A percentile compares a stretch with the other conserved stretches of the same genome.
Conservation (phyloP, 2,888 invertebrate species). For the Polia nebulosa region DNA sequence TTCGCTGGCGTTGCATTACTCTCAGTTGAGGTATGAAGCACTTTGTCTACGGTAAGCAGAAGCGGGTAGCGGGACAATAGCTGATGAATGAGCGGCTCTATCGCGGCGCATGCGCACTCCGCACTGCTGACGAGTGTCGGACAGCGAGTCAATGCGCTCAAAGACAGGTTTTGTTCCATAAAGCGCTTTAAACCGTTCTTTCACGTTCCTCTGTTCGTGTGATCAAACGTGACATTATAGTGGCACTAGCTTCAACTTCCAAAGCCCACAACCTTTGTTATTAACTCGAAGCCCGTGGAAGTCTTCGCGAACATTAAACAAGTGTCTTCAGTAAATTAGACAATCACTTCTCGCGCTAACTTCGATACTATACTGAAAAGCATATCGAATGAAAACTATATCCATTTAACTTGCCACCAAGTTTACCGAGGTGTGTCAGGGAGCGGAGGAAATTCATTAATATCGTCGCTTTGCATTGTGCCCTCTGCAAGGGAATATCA, state of each 20-base stretch:
- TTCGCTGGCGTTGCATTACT: neutral
- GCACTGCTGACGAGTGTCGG: neutral
- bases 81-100: neutral
- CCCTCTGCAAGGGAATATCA: conserved; percentile 27
- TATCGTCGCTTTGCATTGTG: conserved; percentile 43
- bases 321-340: conserved; percentile 37
- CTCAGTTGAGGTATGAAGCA: neutral
- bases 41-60: neutral
- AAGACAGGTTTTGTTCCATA: neutral
- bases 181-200: neutral
- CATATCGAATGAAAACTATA: conserved; percentile 64
- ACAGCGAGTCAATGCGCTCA: neutral
- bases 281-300: neutral
- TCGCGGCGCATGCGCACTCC: conserved; percentile 5
- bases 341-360: conserved; percentile 50
- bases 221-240: neutral
- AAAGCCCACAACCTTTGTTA: neutral
- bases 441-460: conserved; percentile 62
- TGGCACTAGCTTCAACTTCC: neutral
- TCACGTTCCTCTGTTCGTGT: neutral
- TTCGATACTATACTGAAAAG: conserved; percentile 54
- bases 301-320: conserved; percentile 4
- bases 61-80: neutral
- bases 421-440: conserved; percentile 39
- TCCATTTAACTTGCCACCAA: conserved; percentile 67